These are phyloP conservation scores for Cinclus mexicanus DNA, from an alignment of 2,113 vertebrate genomes.

Conservation along the genomic window DNA sequence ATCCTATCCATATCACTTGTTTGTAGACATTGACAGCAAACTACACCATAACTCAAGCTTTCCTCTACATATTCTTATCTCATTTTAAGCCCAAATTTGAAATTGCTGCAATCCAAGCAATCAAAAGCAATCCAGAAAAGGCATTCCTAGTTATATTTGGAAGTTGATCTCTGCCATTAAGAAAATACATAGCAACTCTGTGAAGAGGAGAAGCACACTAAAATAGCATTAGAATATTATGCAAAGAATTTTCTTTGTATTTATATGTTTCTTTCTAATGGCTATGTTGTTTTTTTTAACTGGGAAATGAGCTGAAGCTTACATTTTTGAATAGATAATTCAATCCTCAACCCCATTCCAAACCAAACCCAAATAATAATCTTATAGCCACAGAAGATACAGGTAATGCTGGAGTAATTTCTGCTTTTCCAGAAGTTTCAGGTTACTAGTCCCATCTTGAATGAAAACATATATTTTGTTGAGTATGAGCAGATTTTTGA, in stretches of 20 bases:
- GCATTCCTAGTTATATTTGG: background rate
- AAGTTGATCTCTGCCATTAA: constrained; percentile 8
- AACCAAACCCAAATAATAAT: background rate
- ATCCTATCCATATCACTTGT: background rate
- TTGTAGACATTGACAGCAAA: background rate
- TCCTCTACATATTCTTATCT: background rate
- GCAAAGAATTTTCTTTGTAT: background rate
- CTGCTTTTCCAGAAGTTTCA: background rate
- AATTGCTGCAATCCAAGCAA: background rate
- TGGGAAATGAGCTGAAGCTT: background rate
- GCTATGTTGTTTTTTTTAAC: background rate
- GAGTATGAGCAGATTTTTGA: background rate
- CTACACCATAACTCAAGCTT: background rate
- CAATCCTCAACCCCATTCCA: background rate
- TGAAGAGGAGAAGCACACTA: background rate
- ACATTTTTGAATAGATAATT: background rate
- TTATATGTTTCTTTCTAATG: background rate
- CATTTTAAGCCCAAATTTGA: background rate
- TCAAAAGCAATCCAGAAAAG: background rate
- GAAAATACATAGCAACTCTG: background rate
- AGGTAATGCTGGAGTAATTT: background rate
- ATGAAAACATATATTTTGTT: background rate
- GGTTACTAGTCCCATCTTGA: background rate
- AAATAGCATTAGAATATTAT: background rate
- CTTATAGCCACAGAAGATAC: background rate